These are phyloP conservation scores for Hydrolagus affinis DNA, from an alignment of 2,113 vertebrate species.

Conservation along the genomic window DNA sequence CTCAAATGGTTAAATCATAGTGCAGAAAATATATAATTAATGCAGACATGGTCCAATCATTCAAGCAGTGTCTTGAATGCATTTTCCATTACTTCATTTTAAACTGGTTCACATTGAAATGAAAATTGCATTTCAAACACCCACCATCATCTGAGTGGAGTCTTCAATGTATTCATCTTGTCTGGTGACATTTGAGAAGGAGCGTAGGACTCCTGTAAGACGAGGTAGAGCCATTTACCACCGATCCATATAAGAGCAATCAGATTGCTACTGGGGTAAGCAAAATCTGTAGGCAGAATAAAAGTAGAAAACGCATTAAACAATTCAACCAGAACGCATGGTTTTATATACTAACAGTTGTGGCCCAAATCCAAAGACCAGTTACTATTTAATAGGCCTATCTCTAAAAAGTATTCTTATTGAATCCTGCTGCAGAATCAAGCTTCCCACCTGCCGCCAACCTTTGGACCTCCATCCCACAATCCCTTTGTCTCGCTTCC, in stretches of 20 bases:
- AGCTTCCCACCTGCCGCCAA: too few species aligned
- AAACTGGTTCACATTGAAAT: neutral
- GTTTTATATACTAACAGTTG: neutral
- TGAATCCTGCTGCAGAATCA: too few species aligned
- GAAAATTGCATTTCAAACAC: constrained; percentile 31
- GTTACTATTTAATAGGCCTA: neutral
- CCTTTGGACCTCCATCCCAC: too few species aligned
- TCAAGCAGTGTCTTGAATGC: neutral
- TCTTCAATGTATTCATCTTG: constrained; percentile 73
- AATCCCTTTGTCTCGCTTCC: too few species aligned
- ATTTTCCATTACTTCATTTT: neutral
- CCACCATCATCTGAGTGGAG: constrained; percentile 77
- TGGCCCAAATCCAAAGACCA: neutral
- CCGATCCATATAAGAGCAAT: constrained; percentile 51
- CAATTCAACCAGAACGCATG: neutral
- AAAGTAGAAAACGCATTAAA: constrained; percentile 40
- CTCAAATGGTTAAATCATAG: neutral
- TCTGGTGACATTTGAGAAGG: constrained; percentile 90
- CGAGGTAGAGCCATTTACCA: constrained; percentile 83
- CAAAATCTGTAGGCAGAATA: constrained; percentile 46
- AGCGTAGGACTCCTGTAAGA: constrained; percentile 85
- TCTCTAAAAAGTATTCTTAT: too few species aligned
- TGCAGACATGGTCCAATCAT: neutral
- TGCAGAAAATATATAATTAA: neutral
- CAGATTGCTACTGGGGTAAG: constrained; percentile 41